phyloP scores from a whole-genome alignment of 2,888 invertebrate species.

The Euclidia mi region DNA sequence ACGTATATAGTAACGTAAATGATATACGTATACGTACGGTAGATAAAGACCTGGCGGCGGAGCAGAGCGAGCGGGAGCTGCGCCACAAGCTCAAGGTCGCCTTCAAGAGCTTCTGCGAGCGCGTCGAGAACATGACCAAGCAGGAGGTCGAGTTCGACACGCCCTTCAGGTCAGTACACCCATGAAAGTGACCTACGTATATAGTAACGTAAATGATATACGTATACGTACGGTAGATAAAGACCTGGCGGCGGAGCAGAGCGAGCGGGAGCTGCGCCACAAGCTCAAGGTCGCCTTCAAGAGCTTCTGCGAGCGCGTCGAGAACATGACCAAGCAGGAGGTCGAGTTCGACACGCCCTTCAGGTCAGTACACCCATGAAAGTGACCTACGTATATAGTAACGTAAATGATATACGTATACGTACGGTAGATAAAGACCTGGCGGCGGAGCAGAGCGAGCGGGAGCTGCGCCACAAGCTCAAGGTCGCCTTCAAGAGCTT shows the following conservation, averaged over 20 bases:
- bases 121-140: conserved; percentile 98
- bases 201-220: too few species aligned
- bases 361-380: too few species aligned
- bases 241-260: conserved; percentile 99
- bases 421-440: too few species aligned
- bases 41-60: conserved; percentile 99
- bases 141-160: conserved; percentile 99
- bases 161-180: conserved; percentile 97
- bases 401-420: too few species aligned
- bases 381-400: too few species aligned
- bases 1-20: too few species aligned
- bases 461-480: conserved; percentile 98
- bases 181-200: too few species aligned
- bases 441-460: conserved; percentile 99
- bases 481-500: conserved; percentile 99
- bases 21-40: too few species aligned
- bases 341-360: conserved; percentile 99
- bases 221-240: too few species aligned
- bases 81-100: conserved; percentile 99
- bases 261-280: conserved; percentile 98
- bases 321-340: conserved; percentile 98
- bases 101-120: conserved; percentile 99
- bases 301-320: conserved; percentile 99
- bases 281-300: conserved; percentile 99
- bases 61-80: conserved; percentile 99